These are phyloP conservation scores for Jaculus jaculus DNA, from an alignment of 2,113 vertebrate species.

Conservation along the genomic window DNA sequence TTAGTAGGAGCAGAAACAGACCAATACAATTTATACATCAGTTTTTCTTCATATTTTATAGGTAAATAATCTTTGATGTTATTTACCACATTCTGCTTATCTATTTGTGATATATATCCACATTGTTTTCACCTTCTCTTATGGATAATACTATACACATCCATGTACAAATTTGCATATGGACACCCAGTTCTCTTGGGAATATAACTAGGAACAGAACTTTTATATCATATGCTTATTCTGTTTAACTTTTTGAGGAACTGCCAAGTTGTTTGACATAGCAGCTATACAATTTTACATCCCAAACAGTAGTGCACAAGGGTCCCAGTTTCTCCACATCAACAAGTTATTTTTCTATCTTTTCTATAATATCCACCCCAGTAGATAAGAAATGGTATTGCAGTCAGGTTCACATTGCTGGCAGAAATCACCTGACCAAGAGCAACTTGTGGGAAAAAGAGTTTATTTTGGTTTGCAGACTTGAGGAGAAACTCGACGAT, in stretches of 20 bases:
- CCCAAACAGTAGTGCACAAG: background rate
- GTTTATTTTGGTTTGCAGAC: too few relatives aligned
- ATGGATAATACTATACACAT: background rate
- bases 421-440: too few relatives aligned
- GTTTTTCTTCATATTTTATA: background rate
- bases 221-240: background rate
- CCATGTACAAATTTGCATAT: background rate
- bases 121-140: background rate
- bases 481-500: too few relatives aligned
- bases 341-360: background rate
- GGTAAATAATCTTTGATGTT: background rate
- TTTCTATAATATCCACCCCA: background rate
- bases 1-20: background rate
- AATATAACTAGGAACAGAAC: background rate
- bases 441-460: too few relatives aligned
- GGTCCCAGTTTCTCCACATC: background rate
- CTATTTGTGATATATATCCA: background rate
- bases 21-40: background rate
- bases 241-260: background rate
- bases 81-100: background rate
- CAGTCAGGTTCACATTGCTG: too few relatives aligned
- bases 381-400: background rate
- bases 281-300: background rate
- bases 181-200: background rate
- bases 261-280: background rate